These are phyloP conservation scores for Zaprionus africanus DNA, from an alignment of 1,140 invertebrate genomes.

Conservation along the genomic window DNA sequence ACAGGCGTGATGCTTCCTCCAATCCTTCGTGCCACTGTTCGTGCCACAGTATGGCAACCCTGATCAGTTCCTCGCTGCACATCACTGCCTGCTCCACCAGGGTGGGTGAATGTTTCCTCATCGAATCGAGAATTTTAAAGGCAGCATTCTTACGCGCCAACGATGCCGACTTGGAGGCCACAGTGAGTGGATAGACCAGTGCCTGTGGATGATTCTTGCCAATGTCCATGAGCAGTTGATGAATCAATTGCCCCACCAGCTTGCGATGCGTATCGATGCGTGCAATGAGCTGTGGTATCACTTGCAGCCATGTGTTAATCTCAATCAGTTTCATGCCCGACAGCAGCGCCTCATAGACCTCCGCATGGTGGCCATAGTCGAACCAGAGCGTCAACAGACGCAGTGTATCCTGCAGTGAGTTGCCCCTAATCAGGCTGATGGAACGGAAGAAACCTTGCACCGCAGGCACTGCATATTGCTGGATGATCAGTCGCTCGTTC, in stretches of 20 bases:
- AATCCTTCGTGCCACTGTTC: constrained; percentile 99
- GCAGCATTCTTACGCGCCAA: constrained; percentile 94
- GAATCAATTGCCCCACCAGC: constrained; percentile 95
- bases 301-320: constrained; percentile 99
- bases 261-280: constrained; percentile 97
- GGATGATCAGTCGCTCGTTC: constrained; percentile 87
- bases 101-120: constrained; percentile 96
- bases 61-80: constrained; percentile 98
- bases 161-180: constrained; percentile 97
- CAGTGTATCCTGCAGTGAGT: constrained; percentile 98
- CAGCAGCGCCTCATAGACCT: constrained; percentile 96
- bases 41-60: constrained; percentile 99
- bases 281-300: constrained; percentile 99
- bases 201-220: constrained; percentile 96
- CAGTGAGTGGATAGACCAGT: constrained; percentile 98
- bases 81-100: constrained; percentile 97
- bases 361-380: constrained; percentile 96
- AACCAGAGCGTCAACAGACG: constrained; percentile 97
- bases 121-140: constrained; percentile 97
- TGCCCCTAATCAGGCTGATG: constrained; percentile 95
- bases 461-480: constrained; percentile 95
- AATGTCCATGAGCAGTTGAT: constrained; percentile 97
- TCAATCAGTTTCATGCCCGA: constrained; percentile 97
- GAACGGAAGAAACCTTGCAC: constrained; percentile 98
- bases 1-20: constrained; percentile 98